These are phyloP conservation scores for Ashinkailepas kermadecensis DNA, from an alignment of 2,888 invertebrate genomes.

Conservation along the genomic window DNA sequence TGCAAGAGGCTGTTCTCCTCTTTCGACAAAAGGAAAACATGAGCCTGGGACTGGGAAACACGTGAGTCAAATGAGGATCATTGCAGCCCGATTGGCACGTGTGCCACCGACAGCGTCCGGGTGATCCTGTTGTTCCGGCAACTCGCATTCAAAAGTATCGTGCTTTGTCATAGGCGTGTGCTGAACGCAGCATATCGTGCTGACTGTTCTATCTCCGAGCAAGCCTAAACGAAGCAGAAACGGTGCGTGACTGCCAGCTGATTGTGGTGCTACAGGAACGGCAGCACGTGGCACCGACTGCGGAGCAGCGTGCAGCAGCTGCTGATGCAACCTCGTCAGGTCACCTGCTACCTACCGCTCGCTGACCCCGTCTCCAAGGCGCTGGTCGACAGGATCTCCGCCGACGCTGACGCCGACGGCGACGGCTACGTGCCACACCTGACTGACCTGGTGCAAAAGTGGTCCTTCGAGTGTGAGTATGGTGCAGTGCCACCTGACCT, in stretches of 20 bases:
- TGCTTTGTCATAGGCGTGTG: no score
- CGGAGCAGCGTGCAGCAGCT: slow-evolving; percentile 48
- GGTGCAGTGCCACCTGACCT: no score
- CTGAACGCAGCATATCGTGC: no score
- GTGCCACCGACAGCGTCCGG: no score
- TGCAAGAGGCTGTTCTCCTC: neutral
- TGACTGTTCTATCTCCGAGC: no score
- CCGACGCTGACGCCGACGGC: slow-evolving; percentile 35
- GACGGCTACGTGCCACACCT: slow-evolving; percentile 40
- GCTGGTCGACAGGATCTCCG: slow-evolving; percentile 42
- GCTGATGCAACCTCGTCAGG: slow-evolving; percentile 49
- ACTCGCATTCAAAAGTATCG: no score
- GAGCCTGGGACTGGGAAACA: slow-evolving; percentile 3
- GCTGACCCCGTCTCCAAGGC: slow-evolving; percentile 44
- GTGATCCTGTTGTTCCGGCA: no score
- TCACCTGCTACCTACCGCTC: slow-evolving; percentile 45
- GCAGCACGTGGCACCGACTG: slow-evolving; percentile 50
- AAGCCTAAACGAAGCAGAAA: no score
- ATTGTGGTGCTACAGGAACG: slow-evolving; percentile 43
- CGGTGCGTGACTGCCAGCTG: no score
- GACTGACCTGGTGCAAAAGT: slow-evolving; percentile 42
- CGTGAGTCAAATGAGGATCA: neutral
- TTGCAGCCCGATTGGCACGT: no score
- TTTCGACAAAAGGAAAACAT: neutral
- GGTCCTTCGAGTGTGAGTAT: slow-evolving; percentile 47